phyloP scores from a whole-genome alignment of 2,888 invertebrate genomes.

The Hyalella azteca region DNA sequence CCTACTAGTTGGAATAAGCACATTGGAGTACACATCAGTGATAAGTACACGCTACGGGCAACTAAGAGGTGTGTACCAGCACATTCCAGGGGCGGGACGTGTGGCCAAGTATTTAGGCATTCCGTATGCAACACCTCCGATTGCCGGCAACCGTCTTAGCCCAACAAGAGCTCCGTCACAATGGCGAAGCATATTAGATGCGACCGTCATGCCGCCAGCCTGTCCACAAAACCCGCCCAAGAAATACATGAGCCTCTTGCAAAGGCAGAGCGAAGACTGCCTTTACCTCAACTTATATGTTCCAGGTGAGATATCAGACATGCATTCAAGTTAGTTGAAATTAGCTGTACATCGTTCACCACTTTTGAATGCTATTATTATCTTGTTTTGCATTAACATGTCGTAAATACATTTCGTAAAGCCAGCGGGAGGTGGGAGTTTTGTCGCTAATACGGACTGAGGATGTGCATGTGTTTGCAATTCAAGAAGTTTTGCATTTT shows the following conservation, averaged over 20 bases:
- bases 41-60: conserved; percentile 87
- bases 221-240: conserved; percentile 64
- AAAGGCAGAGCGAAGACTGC: conserved; percentile 62
- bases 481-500: too few species aligned
- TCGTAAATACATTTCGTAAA: too few species aligned
- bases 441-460: too few species aligned
- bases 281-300: conserved; percentile 59
- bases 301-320: conserved; percentile 41
- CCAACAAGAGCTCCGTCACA: conserved; percentile 62
- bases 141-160: conserved; percentile 68
- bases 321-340: not conserved
- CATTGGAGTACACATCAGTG: conserved; percentile 38
- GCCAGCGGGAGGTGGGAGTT: too few species aligned
- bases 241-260: conserved; percentile 65
- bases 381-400: too few species aligned
- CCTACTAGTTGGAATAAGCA: not conserved
- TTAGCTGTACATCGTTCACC: not conserved
- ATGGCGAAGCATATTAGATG: conserved; percentile 62
- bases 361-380: too few species aligned
- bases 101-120: conserved; percentile 78
- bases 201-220: conserved; percentile 61
- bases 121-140: conserved; percentile 90
- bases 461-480: too few species aligned
- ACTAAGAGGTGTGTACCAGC: conserved; percentile 76
- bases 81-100: conserved; percentile 67